Evolutionary conservation across 2,888 invertebrate genomes (phyloP).

Genomic region (Leucania comma): DNA sequence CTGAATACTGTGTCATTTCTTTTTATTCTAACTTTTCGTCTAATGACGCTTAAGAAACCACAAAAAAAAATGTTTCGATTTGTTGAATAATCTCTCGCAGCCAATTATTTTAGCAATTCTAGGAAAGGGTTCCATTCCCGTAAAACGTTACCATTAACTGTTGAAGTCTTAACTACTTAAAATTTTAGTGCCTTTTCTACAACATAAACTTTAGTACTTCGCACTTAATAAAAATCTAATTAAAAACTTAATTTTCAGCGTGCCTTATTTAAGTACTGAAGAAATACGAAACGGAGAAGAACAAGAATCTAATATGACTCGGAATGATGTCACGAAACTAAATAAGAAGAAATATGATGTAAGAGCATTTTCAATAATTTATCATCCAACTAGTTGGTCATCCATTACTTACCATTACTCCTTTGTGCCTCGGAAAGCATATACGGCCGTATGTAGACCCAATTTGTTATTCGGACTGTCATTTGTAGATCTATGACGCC

Average conservation of each 20-base stretch:
- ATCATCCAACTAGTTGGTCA: background rate
- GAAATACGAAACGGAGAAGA: background rate
- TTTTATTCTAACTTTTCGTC: no score
- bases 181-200: slow-evolving; percentile 2
- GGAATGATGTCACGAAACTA: slow-evolving; percentile 41
- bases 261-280: slow-evolving; percentile 17
- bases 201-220: slow-evolving; percentile 36
- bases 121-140: slow-evolving; percentile 5
- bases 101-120: slow-evolving; percentile 4
- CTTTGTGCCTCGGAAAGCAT: background rate
- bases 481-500: background rate
- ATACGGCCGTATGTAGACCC: no score
- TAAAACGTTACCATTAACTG: slow-evolving; percentile 9
- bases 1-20: no score
- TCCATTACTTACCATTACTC: background rate
- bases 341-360: slow-evolving; percentile 60
- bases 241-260: slow-evolving; percentile 49
- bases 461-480: background rate
- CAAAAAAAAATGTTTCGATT: background rate
- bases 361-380: slow-evolving; percentile 38
- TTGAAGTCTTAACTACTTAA: slow-evolving; percentile 38
- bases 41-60: no score
- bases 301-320: slow-evolving; percentile 53
- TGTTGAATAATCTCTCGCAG: no score
- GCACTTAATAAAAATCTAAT: slow-evolving; percentile 37